Conservation (phyloP, 2,797 vertebrate genomes). For the Pachyuromys duprasi region DNA sequence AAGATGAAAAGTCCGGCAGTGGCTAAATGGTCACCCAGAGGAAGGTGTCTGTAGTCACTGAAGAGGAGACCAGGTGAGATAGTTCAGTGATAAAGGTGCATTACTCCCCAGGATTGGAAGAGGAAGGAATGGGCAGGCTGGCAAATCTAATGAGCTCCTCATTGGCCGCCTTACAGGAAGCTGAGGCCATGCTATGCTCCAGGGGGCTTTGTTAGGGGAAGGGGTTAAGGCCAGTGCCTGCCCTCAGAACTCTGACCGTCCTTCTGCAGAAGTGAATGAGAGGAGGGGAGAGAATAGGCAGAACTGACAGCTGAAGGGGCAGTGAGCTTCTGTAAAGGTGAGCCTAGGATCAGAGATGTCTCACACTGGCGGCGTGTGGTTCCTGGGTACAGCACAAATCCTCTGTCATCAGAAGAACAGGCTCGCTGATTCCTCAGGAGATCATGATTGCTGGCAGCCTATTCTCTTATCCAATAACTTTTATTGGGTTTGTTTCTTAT, state of each 20-base stretch:
- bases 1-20: rapidly evolving
- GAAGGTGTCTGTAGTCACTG: background rate
- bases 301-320: background rate
- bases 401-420: background rate
- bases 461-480: constrained; percentile 60
- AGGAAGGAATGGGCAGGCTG: background rate
- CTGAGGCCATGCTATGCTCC: rapidly evolving
- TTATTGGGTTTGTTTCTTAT: constrained; percentile 65
- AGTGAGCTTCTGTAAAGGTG: background rate
- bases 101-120: background rate
- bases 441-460: background rate
- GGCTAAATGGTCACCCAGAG: background rate
- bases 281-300: rapidly evolving
- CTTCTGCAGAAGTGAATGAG: rapidly evolving
- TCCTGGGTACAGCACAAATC: background rate
- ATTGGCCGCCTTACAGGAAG: background rate
- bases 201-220: no score
- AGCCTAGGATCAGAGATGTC: background rate
- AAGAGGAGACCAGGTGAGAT: background rate
- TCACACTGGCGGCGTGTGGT: background rate
- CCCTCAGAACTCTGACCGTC: rapidly evolving
- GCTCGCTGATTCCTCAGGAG: constrained; percentile 18
- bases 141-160: background rate
- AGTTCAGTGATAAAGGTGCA: background rate
- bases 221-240: background rate